Conservation (phyloP, 2,797 vertebrate genomes). For the Harpagifer antarcticus region DNA sequence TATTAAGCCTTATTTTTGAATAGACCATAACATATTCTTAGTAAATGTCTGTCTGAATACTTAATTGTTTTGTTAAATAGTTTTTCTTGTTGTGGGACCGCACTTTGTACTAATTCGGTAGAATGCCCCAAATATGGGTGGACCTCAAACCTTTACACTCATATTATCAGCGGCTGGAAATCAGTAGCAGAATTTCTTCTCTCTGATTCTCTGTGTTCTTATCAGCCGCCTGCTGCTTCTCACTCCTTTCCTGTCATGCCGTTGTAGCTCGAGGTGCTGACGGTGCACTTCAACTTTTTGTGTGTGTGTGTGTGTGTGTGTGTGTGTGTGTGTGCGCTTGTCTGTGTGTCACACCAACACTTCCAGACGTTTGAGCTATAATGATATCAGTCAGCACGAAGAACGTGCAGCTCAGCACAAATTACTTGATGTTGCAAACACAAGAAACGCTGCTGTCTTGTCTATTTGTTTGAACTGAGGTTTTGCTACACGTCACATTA, state of each 20-base stretch:
- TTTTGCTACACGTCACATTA: background rate
- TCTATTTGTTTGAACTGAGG: background rate
- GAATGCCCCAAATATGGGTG: background rate
- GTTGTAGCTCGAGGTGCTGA: slow-evolving; percentile 53
- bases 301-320: too few relatives aligned
- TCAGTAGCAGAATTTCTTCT: slow-evolving; percentile 9
- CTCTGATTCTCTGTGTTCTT: slow-evolving; percentile 28
- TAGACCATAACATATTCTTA: too few relatives aligned
- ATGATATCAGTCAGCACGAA: slow-evolving; percentile 56
- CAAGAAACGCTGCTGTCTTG: background rate
- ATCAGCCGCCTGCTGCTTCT: slow-evolving; percentile 44
- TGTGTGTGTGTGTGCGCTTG: too few relatives aligned
- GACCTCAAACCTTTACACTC: background rate
- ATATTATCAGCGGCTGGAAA: background rate
- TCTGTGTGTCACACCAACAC: slow-evolving; percentile 27
- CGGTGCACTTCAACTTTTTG: slow-evolving; percentile 11
- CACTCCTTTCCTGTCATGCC: slow-evolving; percentile 54
- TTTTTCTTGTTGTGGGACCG: too few relatives aligned
- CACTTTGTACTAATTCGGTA: too few relatives aligned
- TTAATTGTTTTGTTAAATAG: too few relatives aligned
- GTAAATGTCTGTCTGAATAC: too few relatives aligned
- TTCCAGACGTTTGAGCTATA: slow-evolving; percentile 9
- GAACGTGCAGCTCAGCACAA: slow-evolving; percentile 56
- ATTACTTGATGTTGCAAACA: slow-evolving; percentile 12
- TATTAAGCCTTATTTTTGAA: too few relatives aligned